phyloP scores from a whole-genome alignment of 2,888 invertebrate genomes.

The Eupithecia dodoneata region DNA sequence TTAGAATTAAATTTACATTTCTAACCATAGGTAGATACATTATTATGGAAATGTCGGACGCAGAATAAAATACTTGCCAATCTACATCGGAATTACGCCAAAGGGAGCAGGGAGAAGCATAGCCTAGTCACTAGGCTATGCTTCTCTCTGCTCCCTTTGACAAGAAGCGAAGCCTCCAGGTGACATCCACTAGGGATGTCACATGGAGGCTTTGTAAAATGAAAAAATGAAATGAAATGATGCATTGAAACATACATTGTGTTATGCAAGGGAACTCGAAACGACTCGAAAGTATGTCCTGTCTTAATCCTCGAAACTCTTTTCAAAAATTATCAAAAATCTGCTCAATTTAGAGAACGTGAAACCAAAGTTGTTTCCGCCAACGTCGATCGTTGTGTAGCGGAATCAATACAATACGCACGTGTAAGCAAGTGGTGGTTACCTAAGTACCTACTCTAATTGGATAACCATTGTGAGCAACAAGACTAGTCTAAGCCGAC shows the following conservation, averaged over 20 bases:
- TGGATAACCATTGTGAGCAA: slow-evolving; percentile 39
- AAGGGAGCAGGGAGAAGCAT: not conserved
- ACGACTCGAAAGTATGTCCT: not conserved
- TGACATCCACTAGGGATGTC: too few species aligned
- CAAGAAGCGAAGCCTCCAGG: too few species aligned
- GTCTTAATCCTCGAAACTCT: not conserved
- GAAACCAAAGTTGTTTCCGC: not conserved
- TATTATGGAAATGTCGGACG: not conserved
- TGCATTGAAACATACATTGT: not conserved
- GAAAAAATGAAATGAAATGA: not conserved
- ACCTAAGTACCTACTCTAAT: slow-evolving; percentile 43
- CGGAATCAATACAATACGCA: slow-evolving; percentile 30
- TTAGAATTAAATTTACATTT: not conserved
- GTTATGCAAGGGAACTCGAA: not conserved
- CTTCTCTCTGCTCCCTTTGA: too few species aligned
- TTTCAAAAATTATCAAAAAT: not conserved
- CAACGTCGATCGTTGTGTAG: not conserved
- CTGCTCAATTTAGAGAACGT: not conserved
- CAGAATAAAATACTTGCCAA: not conserved
- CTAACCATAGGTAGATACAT: not conserved
- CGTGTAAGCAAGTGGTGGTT: slow-evolving; percentile 38
- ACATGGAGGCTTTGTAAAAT: not conserved
- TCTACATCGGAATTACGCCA: not conserved
- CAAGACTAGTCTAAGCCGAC: not conserved
- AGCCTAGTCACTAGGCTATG: not conserved